Base-by-base conservation (phyloP, 92 coral and sea anemone species). In the Zoanthus solanderi region DNA sequence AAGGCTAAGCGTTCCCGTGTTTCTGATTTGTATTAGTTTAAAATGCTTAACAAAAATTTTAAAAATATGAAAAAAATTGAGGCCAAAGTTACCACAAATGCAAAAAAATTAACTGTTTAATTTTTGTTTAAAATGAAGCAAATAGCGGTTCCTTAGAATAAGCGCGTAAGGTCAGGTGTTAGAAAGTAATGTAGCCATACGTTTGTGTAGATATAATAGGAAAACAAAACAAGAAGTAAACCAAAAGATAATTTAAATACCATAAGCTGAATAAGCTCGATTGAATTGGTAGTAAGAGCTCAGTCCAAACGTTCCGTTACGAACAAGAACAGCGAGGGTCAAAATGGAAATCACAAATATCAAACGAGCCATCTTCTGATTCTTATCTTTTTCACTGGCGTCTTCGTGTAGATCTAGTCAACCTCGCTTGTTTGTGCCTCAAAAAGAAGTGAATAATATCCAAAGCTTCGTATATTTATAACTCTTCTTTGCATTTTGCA, bases 211-310 rank as follows among this genome's bases (percentile, higher is more conserved):
- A 10, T 31, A 30, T 12, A 31, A 32, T 8, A 45, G 9, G 47
- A 9, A 42, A 72, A 30, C 45, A 14, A 31, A 30, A 9, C 7
- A 9, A 11, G 0, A 2, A 72, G 56, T 8, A 5, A 8, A 0
- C 10, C 1, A 12, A 14, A 2, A 46, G 10, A 16, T 12, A 23
- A 29, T 9, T 34, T 37, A 56, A 9, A 58, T 79, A 79, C 84
- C 56, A n/a, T 79, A 79, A 13, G 84, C 71, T 17, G 84, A 79
- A 44, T 79, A 79, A 0, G 84, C 84, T 9, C 84, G 71, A 54
- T 79, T 79, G 32, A 58, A 79, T 56, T 79, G 84, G 7, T 58
- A 79, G 17, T 79, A 79, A 31, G 56, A 58, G 57, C 74, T 44
- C 58, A 79, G 11, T 2, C 74, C 60, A 79, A 37, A 37, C 42